A percentile compares a stretch with the other conserved stretches of the same genome.
These are phyloP conservation scores for Stichopus horrens DNA, from an alignment of 53 echinoderm and acorn worm genomes.

Conservation along the genomic window DNA sequence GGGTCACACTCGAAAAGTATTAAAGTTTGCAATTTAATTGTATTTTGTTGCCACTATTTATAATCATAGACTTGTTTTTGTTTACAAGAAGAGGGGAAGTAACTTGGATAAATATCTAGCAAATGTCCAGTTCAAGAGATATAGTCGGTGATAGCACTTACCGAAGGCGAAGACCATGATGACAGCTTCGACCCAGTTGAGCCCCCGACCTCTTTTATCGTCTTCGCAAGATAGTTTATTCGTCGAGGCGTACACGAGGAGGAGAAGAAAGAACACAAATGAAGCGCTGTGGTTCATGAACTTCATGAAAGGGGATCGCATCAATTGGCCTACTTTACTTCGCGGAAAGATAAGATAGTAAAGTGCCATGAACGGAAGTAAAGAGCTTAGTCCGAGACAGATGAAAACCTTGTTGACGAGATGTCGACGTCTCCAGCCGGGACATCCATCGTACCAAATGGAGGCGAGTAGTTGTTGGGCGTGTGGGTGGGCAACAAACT, in stretches of 20 bases:
- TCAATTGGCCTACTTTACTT: conserved; percentile 69
- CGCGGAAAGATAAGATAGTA: conserved; percentile 89
- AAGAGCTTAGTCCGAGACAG: conserved; percentile 69
- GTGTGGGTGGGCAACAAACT: conserved; percentile 97
- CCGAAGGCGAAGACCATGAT: conserved; percentile 86
- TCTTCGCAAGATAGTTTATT: background rate
- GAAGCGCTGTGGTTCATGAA: conserved; percentile 98
- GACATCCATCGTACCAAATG: conserved; percentile 98
- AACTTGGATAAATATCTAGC: too few relatives aligned
- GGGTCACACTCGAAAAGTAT: too few relatives aligned
- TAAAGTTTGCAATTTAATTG: too few relatives aligned
- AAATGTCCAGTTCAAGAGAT: too few relatives aligned
- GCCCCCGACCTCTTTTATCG: conserved; percentile 57
- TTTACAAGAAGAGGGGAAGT: too few relatives aligned
- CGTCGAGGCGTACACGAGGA: conserved; percentile 81
- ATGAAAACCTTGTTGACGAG: conserved; percentile 76
- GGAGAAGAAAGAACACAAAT: conserved; percentile 80
- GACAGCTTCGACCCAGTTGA: conserved; percentile 61
- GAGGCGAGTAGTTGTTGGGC: conserved; percentile 89
- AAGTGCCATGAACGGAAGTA: conserved; percentile 86
- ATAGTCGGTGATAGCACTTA: conserved; percentile 30
- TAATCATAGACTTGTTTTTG: too few relatives aligned
- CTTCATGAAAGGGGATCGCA: conserved; percentile 98
- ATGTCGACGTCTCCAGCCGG: conserved; percentile 89
- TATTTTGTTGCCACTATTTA: too few relatives aligned